Evolutionary conservation across 1,140 invertebrate species (phyloP), one percentile per base, ranked within the genome.

Genomic region (Drosophila malerkotliana): DNA sequence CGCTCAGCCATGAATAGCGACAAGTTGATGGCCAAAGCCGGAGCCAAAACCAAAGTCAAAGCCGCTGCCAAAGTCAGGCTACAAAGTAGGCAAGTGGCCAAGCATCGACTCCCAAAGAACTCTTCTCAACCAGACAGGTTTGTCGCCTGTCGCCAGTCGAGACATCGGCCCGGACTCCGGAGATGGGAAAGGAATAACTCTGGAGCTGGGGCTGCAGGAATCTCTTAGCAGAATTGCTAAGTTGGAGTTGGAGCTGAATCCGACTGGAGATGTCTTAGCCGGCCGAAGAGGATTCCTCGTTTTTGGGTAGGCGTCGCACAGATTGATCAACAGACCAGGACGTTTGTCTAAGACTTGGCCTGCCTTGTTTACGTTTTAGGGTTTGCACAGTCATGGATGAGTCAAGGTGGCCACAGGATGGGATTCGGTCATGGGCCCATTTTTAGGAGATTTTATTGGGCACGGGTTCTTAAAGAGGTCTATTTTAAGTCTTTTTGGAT

Each of bases 281-380:
- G 51, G n/a, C 1, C 37, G 60, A 45, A 67, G 60, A 67, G 63
- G 60, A 67, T 64, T 58, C 30, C 47, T 34, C 51, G 52, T 57
- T 78, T 87, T 88, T 58, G 83, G 83, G 83, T 87, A 87, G 83
- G 83, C 83, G 83, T 88, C 62, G 67, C 69, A 57, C 82, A 85
- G 82, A 85, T 87, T 81, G 82, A 85, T 85, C 77, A 81, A 78
- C 63, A 51, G 49, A 72, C 44, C 58, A 73, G 68, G 67, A 73
- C 82, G 79, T 85, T 85, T 81, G 82, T 87, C 82, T 87, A 87
- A 85, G 82, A 72, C 61, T 72, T 60, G 39, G 62, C 47, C 49
- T 18, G 67, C 26, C 66, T 60, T 77, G 76, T 79, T 79, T 74
- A 68, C 77, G 77, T 79, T 79, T 79, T 57, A 75, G 71, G 71